Evolutionary conservation across 2,113 vertebrate genomes (phyloP).

Genomic region (Accipiter virgatus): DNA sequence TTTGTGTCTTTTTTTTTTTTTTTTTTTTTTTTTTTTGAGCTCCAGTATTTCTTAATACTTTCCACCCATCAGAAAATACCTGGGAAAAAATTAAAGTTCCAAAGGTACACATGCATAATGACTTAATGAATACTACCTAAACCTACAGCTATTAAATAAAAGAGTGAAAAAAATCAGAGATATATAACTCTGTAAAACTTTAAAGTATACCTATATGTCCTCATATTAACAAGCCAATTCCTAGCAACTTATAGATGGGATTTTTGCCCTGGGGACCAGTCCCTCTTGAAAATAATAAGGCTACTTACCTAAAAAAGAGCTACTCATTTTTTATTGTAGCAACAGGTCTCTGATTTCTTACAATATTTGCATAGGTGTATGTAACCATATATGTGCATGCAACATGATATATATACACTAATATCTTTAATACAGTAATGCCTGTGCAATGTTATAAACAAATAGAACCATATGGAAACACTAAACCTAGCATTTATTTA

Average conservation of each 20-base stretch:
- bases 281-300: background rate
- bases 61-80: background rate
- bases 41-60: background rate
- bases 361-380: background rate
- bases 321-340: background rate
- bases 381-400: background rate
- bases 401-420: background rate
- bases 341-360: background rate
- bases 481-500: background rate
- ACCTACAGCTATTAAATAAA: background rate
- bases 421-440: background rate
- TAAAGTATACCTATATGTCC: background rate
- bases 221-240: background rate
- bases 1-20: background rate
- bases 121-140: background rate
- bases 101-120: background rate
- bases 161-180: background rate
- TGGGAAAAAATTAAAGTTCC: background rate
- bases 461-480: background rate
- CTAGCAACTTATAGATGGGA: background rate
- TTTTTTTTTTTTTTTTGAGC: background rate
- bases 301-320: background rate
- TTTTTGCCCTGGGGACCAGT: background rate
- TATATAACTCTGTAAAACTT: background rate
- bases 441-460: background rate